phyloP scores from a whole-genome alignment of 2,113 vertebrate species.

The Ciconia boyciana region DNA sequence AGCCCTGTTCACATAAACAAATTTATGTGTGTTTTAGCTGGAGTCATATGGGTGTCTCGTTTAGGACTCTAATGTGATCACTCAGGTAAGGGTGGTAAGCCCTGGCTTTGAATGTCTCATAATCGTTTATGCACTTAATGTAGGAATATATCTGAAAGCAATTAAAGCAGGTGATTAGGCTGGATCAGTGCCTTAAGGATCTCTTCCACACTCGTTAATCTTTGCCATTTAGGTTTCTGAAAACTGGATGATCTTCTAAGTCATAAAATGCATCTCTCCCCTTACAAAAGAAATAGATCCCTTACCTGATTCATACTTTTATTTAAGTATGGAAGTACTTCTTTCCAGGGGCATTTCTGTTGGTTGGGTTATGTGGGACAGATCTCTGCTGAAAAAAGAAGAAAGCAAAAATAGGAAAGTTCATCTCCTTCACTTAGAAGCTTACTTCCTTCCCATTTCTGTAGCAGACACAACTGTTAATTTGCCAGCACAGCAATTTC shows the following conservation, averaged over 20 bases:
- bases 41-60: rapidly evolving
- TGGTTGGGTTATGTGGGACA: background rate
- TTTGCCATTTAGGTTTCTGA: background rate
- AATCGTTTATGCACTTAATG: background rate
- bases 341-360: background rate
- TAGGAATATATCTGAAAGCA: background rate
- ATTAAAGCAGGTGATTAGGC: rapidly evolving
- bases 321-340: background rate
- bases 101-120: background rate
- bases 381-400: background rate
- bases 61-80: background rate
- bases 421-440: background rate
- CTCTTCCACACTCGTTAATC: background rate
- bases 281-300: background rate
- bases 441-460: background rate
- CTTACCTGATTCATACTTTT: background rate
- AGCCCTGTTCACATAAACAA: background rate
- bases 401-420: background rate
- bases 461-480: background rate
- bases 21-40: background rate
- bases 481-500: background rate
- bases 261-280: background rate
- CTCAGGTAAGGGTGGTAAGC: background rate
- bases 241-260: background rate
- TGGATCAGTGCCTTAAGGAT: background rate